Percentiles rank a stretch among this genome's conserved stretches.
phyloP scores from a whole-genome alignment of 1,140 invertebrate genomes.

The Drosophila mauritiana region DNA sequence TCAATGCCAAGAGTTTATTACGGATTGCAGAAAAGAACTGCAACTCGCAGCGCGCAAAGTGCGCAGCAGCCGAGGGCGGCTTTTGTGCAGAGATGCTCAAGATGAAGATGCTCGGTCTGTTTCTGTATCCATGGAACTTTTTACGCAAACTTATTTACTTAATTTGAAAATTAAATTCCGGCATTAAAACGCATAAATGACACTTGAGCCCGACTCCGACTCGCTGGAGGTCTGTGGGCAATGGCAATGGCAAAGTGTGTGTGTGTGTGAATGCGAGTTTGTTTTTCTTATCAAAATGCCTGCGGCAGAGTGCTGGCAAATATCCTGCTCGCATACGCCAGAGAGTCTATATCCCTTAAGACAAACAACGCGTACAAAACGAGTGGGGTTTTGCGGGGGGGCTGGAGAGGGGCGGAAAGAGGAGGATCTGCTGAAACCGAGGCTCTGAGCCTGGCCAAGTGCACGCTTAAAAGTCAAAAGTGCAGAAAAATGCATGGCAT shows the following conservation, averaged over 20 bases:
- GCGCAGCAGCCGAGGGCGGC: conserved; percentile 21
- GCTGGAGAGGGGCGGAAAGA: conserved; percentile 16
- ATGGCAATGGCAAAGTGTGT: background rate
- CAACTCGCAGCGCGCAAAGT: conserved; percentile 31
- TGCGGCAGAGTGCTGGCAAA: conserved; percentile 77
- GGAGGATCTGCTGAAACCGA: conserved; percentile 19
- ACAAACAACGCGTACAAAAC: conserved; percentile 78
- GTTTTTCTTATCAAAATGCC: conserved; percentile 83
- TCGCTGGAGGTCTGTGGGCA: background rate
- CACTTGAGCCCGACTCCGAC: conserved; percentile 66
- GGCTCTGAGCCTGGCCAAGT: conserved; percentile 65
- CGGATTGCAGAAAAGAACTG: conserved; percentile 8
- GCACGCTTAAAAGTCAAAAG: conserved; percentile 80
- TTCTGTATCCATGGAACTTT: conserved; percentile 42
- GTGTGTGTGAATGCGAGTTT: conserved; percentile 52
- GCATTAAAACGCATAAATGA: conserved; percentile 83
- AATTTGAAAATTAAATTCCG: conserved; percentile 82
- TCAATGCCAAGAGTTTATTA: conserved; percentile 58
- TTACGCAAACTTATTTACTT: conserved; percentile 72
- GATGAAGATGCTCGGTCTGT: conserved; percentile 12
- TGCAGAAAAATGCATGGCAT: conserved; percentile 81
- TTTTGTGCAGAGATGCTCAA: conserved; percentile 13
- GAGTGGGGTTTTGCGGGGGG: conserved; percentile 29
- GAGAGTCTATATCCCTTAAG: conserved; percentile 76
- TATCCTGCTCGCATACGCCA: conserved; percentile 32